Evolutionary conservation across 2,113 vertebrate species (phyloP), one percentile per base, ranked within the genome.

Genomic region (Ondatra zibethicus): DNA sequence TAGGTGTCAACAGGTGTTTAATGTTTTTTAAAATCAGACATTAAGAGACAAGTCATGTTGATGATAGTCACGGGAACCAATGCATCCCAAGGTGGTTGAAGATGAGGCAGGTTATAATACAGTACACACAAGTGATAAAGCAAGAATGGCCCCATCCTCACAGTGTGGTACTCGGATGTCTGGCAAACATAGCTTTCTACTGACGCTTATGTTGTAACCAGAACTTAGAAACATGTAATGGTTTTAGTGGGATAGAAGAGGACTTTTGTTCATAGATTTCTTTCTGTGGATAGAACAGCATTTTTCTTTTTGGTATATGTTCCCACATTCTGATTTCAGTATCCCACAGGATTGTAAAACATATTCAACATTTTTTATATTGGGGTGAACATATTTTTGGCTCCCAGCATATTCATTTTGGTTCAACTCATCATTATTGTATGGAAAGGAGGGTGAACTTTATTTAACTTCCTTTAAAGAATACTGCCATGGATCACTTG

Each of bases 301-400:
- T 47, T 91, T 95, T 73, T 96, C 76, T 88, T 81, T 92, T 68
- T 72, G 61, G 84, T 78, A 80, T 16, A 80, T 16, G 27, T 96
- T 97, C 96, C 87, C 94, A 95, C 80, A 97, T 87, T 97, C 95
- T 72, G 47, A 92, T 85, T 97, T 96, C 45, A 97, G 61, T 47
- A 90, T 95, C 93, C 88, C 94, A 81, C 84, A 96, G 89, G 95
- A 92, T 19, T 94, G 72, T 93, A 93, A 97, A 97, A 90, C 23
- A 93, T 61, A 95, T 68, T 95, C 84, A 92, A 96, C 93, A 88
- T 88, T 97, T 97, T 97, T 96, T 93, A 89, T 97, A 96, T 91
- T 96, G 93, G 76, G 86, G 45, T 86, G 93, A 96, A 95, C 89
- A 78, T 90, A 96, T 93, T 96, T 94, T 95, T 97, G 95, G 96